Conservation (phyloP, 2,797 vertebrate species). For the Bryconaethiops microstoma region DNA sequence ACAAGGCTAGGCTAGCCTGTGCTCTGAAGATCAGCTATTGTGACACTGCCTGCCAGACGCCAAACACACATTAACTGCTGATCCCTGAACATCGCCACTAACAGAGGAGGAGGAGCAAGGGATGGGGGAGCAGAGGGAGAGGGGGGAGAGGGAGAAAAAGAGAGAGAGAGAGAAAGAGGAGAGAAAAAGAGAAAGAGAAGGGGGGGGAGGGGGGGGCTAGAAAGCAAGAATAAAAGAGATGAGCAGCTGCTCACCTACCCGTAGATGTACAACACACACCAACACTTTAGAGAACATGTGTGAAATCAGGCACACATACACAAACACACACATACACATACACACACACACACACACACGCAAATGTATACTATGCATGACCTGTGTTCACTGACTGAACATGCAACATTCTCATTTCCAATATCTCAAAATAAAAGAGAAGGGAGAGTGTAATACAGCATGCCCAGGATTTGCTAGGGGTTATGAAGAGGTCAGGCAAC, state of each 20-base stretch:
- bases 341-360: neutral
- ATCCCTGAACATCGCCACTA: conserved; percentile 67
- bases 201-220: neutral
- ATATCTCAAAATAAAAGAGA: neutral
- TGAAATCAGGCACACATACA: neutral
- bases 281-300: conserved; percentile 3
- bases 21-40: conserved; percentile 71
- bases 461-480: neutral
- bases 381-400: neutral
- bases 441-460: neutral
- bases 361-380: neutral
- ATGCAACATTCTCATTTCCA: neutral
- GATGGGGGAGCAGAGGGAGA: conserved; percentile 21
- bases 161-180: conserved; percentile 7
- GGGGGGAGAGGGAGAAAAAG: conserved; percentile 13
- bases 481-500: neutral
- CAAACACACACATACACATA: neutral
- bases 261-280: conserved; percentile 9
- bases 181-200: conserved; percentile 17
- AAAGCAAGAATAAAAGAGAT: conserved; percentile 19
- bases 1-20: conserved; percentile 32
- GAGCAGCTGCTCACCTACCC: neutral
- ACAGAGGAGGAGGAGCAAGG: conserved; percentile 44
- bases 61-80: conserved; percentile 75
- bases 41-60: conserved; percentile 70